These are phyloP conservation scores for Bryconaethiops microstoma DNA, from an alignment of 2,797 vertebrate genomes.

Conservation along the genomic window DNA sequence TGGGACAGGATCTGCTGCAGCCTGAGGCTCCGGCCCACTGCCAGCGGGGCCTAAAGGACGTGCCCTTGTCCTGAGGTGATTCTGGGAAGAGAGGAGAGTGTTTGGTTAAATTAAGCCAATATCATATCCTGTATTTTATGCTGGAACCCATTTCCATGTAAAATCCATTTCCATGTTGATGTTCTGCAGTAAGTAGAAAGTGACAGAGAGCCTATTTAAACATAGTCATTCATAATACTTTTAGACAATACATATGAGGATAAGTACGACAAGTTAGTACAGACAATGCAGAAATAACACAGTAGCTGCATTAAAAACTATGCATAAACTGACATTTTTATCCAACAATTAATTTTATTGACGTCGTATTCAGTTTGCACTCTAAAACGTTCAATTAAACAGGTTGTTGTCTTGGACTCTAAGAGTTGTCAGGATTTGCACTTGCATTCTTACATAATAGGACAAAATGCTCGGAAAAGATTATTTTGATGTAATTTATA, in stretches of 20 bases:
- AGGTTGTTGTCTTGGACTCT: neutral
- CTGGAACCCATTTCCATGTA: neutral
- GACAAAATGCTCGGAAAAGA: no score
- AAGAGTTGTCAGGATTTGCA: neutral
- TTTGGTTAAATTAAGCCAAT: neutral
- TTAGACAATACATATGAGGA: no score
- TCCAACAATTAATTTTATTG: no score
- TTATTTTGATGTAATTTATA: no score
- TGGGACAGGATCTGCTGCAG: conserved; percentile 50
- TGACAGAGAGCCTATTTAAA: neutral
- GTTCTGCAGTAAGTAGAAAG: neutral
- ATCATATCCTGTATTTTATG: no score
- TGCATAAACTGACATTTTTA: no score
- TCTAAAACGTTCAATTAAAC: neutral
- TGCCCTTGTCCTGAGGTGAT: conserved; percentile 30
- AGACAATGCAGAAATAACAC: neutral
- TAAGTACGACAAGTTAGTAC: no score
- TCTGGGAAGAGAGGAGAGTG: conserved; percentile 35
- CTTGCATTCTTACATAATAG: no score
- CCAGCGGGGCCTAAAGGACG: conserved; percentile 18
- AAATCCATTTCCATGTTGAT: no score
- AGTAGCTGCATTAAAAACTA: no score
- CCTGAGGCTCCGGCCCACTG: conserved; percentile 44
- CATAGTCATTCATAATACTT: neutral
- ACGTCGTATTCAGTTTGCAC: neutral